A percentile compares a stretch with the other conserved stretches of the same genome.
These are phyloP conservation scores for Brachycybe producta DNA, from an alignment of 2,888 invertebrate species.

Conservation along the genomic window DNA sequence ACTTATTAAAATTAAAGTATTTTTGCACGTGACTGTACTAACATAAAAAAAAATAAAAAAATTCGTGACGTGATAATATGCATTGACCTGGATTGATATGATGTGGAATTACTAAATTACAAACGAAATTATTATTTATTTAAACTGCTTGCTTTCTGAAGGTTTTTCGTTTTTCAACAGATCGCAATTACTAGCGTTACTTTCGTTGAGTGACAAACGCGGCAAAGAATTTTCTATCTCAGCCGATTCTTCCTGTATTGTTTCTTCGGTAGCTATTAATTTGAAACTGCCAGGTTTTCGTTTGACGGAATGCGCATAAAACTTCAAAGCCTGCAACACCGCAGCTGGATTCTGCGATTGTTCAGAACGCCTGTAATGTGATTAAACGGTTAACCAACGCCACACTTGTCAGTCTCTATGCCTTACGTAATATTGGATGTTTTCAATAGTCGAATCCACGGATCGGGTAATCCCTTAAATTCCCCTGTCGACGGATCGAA, in stretches of 20 bases:
- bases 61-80: no score
- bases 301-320: constrained; percentile 75
- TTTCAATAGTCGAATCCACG: constrained; percentile 66
- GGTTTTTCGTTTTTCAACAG: no score
- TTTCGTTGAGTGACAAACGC: no score
- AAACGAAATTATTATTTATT: no score
- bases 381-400: not conserved
- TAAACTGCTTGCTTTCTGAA: no score
- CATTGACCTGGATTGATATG: no score
- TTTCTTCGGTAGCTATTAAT: constrained; percentile 64
- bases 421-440: constrained; percentile 56
- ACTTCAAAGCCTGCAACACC: constrained; percentile 78
- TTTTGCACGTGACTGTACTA: no score
- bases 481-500: constrained; percentile 68
- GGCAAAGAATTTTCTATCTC: constrained; percentile 12
- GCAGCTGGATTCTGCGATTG: constrained; percentile 81
- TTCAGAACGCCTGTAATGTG: constrained; percentile 48
- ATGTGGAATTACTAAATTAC: no score
- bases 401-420: not conserved
- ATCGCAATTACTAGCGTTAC: no score
- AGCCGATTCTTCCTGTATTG: constrained; percentile 54
- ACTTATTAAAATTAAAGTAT: no score
- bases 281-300: constrained; percentile 61
- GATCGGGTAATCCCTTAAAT: constrained; percentile 69
- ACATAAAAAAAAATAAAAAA: no score